A percentile compares a stretch with the other conserved stretches of the same genome.
Evolutionary conservation across 30 jellyfish, hydroid and myxozoan genomes (phyloP).

Genomic region (Hydractinia symbiolongicarpus): DNA sequence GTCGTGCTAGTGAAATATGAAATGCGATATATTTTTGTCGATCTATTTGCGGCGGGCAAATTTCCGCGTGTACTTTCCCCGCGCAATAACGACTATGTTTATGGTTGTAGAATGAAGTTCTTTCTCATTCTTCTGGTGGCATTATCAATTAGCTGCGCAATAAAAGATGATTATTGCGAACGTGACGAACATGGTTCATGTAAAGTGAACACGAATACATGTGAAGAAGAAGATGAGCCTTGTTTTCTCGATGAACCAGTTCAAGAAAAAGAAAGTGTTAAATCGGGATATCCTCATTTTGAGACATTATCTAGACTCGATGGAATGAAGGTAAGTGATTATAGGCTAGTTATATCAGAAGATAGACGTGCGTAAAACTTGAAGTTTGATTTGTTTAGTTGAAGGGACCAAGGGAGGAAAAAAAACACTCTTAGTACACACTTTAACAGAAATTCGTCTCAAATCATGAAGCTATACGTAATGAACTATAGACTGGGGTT

Average conservation of each 20-base stretch:
- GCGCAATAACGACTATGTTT: too few relatives aligned
- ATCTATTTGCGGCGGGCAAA: too few relatives aligned
- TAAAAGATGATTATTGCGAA: slow-evolving; percentile 37
- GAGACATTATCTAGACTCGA: slow-evolving; percentile 24
- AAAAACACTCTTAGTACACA: too few relatives aligned
- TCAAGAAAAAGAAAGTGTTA: neutral
- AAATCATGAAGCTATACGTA: too few relatives aligned
- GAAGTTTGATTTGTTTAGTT: too few relatives aligned
- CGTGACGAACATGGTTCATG: slow-evolving; percentile 70
- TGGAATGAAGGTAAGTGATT: slow-evolving; percentile 17
- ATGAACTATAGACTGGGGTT: too few relatives aligned
- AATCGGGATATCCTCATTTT: slow-evolving; percentile 20
- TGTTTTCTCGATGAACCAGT: slow-evolving; percentile 31
- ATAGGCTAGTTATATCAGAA: neutral
- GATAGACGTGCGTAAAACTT: neutral
- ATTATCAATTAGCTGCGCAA: neutral
- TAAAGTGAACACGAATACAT: slow-evolving; percentile 20
- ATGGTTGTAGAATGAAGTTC: neutral
- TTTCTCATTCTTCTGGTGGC: slow-evolving; percentile 1
- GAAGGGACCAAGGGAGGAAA: too few relatives aligned
- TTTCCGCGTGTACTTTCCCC: too few relatives aligned
- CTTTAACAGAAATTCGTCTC: too few relatives aligned
- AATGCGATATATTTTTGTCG: too few relatives aligned
- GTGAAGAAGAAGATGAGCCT: slow-evolving; percentile 33
- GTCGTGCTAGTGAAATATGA: too few relatives aligned